A percentile compares a stretch with the other conserved stretches of the same genome.
Conservation (phyloP, 2,113 vertebrate species). For the Hemiprocne comata region DNA sequence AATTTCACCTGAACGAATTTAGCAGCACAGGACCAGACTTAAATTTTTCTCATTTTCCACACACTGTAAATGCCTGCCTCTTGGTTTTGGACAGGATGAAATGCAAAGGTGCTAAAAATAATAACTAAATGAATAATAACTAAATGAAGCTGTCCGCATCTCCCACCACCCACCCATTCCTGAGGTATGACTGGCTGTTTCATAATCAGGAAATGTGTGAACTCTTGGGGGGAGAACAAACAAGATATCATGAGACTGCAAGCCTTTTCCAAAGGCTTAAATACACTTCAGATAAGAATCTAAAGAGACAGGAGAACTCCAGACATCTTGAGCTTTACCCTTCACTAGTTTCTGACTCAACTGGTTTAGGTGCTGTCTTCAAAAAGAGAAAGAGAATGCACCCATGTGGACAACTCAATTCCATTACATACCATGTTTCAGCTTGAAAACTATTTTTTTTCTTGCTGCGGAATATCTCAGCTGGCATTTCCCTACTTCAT, state of each 20-base stretch:
- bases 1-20: not conserved
- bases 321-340: slow-evolving; percentile 30
- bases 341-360: slow-evolving; percentile 36
- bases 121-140: not conserved
- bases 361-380: not conserved
- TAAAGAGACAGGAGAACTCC: not conserved
- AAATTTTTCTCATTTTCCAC: not conserved
- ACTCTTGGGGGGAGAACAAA: not conserved
- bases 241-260: not conserved
- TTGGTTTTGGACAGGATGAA: not conserved
- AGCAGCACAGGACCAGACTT: not conserved
- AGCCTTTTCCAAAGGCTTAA: not conserved
- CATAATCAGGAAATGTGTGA: not conserved
- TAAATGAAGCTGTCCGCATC: not conserved
- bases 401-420: slow-evolving; percentile 29
- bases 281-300: slow-evolving; percentile 15
- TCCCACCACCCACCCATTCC: not conserved
- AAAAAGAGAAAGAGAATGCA: slow-evolving; percentile 43
- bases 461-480: not conserved
- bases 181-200: not conserved
- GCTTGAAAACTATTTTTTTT: slow-evolving; percentile 29
- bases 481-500: not conserved
- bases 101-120: not conserved
- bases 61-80: not conserved
- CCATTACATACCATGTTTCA: slow-evolving; percentile 1